Percentiles rank a stretch among this genome's conserved stretches.
Conservation (phyloP, 2,888 invertebrate genomes). For the Cryptophagus acutangulus region DNA sequence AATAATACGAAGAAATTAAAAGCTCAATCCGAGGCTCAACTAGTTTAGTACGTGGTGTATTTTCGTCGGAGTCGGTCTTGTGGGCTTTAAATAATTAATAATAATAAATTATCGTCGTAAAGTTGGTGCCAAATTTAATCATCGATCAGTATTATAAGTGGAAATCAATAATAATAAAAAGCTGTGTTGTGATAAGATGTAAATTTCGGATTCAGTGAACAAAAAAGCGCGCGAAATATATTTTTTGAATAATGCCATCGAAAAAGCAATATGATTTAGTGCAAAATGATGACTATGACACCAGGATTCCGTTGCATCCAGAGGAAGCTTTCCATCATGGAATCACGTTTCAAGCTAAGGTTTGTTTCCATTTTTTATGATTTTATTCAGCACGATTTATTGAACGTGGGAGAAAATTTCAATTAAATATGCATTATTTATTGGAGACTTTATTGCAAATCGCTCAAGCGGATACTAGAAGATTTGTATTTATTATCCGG, state of each 20-base stretch:
- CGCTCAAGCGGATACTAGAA: too few species aligned
- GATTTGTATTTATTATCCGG: too few species aligned
- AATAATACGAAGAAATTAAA: constrained; percentile 12
- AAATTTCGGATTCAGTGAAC: too few species aligned
- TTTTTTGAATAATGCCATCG: constrained; percentile 63
- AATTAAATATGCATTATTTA: too few species aligned
- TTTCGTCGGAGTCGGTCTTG: constrained; percentile 19
- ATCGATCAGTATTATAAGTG: constrained; percentile 21
- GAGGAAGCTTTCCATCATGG: constrained; percentile 97
- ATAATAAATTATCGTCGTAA: too few species aligned
- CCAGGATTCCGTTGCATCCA: constrained; percentile 91
- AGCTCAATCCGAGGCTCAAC: constrained; percentile 14
- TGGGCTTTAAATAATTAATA: constrained; percentile 15
- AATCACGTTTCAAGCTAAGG: constrained; percentile 96
- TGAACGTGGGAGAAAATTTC: too few species aligned
- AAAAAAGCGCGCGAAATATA: too few species aligned
- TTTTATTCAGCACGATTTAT: not conserved
- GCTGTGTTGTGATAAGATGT: constrained; percentile 17
- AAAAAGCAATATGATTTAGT: constrained; percentile 92
- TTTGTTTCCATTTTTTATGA: constrained; percentile 47
- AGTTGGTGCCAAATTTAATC: constrained; percentile 22
- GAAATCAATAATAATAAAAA: too few species aligned
- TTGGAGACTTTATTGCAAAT: too few species aligned
- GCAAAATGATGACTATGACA: constrained; percentile 93
- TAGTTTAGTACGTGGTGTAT: constrained; percentile 22